These are phyloP conservation scores for Leistus spinibarbis DNA, from an alignment of 2,888 invertebrate genomes.

Conservation along the genomic window DNA sequence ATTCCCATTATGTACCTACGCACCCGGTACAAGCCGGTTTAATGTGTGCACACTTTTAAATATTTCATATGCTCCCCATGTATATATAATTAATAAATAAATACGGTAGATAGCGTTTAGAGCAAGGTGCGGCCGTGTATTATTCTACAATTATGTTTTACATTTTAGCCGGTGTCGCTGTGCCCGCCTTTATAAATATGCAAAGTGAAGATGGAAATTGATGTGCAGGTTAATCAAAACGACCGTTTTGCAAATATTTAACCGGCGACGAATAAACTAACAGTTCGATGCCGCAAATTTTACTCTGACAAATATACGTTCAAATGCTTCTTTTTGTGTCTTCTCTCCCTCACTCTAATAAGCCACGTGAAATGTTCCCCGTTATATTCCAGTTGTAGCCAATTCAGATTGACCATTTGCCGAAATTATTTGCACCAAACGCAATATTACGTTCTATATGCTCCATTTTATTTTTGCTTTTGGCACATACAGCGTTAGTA, in stretches of 20 bases:
- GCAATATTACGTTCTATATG: too few relatives aligned
- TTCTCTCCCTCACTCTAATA: too few relatives aligned
- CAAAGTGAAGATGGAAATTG: conserved; percentile 15
- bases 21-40: background rate
- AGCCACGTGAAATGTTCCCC: too few relatives aligned
- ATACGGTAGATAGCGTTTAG: background rate
- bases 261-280: background rate
- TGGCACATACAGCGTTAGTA: too few relatives aligned
- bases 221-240: conserved; percentile 24
- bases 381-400: too few relatives aligned
- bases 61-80: too few relatives aligned
- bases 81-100: background rate
- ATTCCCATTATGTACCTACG: background rate
- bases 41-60: background rate
- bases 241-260: conserved; percentile 18
- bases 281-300: conserved; percentile 13
- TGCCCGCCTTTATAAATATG: conserved; percentile 21
- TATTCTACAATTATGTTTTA: background rate
- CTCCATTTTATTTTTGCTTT: too few relatives aligned
- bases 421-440: too few relatives aligned
- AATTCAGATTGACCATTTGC: too few relatives aligned
- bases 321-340: background rate
- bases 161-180: background rate
- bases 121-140: background rate
- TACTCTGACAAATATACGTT: background rate